Base-by-base conservation (phyloP, 2,113 vertebrate genomes). In the Pteruthius melanotis region DNA sequence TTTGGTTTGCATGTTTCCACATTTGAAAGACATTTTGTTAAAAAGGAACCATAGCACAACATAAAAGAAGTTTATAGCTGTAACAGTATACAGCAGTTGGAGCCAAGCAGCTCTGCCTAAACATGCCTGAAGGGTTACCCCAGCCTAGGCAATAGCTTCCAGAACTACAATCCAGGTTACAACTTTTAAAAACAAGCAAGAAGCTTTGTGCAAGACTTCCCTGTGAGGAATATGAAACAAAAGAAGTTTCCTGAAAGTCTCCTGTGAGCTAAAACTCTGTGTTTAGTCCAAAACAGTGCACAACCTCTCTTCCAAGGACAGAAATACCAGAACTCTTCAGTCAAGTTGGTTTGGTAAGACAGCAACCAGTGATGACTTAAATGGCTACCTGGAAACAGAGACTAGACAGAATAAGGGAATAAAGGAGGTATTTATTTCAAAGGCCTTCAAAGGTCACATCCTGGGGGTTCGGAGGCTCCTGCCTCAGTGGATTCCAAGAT, bases 51-150 rank as follows among this genome's bases (percentile, higher is more conserved):
- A 87, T 18, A 93, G 71, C 1, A 1, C 84, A 89, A 83, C 72
- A 95, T 81, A 86, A 93, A 94, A 94, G 79, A 63, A 89, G 86
- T 93, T 96, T 94, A 96, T 89, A 90, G 83, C 80, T 93, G 86
- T 92, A 94, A 94, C 35, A 94, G 83, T 47, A 90, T 59, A 69
- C 71, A 83, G 68, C 71, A 80, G 18, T 74, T 83, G 59, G 92
- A 93, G 88, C 95, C 94, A 96, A 90, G 83, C 44, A 89, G 60
- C 59, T 81, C 83, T 61, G 78, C 76, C 87, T 89, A 47, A 90
- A 92, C 59, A 47, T 83, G 92, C 94, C 95, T 90, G 86, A 92
- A 94, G 83, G 93, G 86, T 95, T 90, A 96, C 56, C 52, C 54
- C 93, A 91, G 83, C 83, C 50, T 52, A 83, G 86, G 68, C 94